These are phyloP conservation scores for Megaleporinus macrocephalus DNA, from an alignment of 2,113 vertebrate species.

Conservation along the genomic window DNA sequence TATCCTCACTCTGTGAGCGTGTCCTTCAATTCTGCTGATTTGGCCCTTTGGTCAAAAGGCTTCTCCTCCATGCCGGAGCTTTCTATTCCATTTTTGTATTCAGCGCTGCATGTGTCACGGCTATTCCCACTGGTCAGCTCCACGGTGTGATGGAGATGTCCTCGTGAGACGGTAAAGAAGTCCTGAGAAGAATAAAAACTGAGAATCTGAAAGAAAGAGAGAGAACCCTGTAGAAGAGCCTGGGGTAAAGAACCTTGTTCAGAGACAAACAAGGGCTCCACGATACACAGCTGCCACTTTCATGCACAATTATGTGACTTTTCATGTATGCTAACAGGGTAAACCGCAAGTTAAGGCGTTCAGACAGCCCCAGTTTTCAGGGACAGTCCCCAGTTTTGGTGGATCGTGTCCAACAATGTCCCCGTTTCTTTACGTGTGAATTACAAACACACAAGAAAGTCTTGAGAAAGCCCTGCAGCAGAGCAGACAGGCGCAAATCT, in stretches of 20 bases:
- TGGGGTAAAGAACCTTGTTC: background rate
- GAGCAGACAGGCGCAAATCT: no score
- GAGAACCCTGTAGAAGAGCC: background rate
- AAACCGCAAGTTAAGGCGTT: no score
- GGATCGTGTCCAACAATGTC: no score
- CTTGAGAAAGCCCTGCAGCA: no score
- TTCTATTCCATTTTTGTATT: conserved; percentile 8
- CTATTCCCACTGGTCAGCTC: conserved; percentile 14
- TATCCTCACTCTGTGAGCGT: background rate
- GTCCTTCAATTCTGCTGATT: conserved; percentile 9
- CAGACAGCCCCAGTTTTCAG: no score
- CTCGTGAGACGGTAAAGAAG: background rate
- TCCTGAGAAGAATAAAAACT: conserved; percentile 34
- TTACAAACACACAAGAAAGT: no score
- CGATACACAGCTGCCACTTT: background rate
- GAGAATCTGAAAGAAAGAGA: background rate
- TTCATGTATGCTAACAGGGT: no score
- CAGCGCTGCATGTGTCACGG: background rate
- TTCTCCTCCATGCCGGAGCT: background rate
- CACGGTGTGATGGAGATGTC: conserved; percentile 9
- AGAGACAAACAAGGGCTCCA: background rate
- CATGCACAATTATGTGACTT: background rate
- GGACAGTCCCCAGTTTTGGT: no score
- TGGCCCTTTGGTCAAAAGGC: background rate
- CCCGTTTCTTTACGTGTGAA: no score